Conservation (phyloP, 2,888 invertebrate genomes). For the Agriopis leucophaearia region DNA sequence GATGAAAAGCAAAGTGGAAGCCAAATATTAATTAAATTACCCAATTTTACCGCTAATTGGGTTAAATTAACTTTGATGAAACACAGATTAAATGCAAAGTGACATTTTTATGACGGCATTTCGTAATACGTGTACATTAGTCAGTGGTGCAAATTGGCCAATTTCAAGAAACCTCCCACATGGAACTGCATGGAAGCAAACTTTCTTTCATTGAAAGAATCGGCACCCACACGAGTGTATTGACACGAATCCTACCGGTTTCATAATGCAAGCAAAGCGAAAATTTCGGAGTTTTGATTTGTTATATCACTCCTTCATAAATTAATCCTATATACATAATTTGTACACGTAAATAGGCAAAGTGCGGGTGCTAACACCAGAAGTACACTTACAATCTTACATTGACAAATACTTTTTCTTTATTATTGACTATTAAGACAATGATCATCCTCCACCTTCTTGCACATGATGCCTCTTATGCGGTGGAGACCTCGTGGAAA, state of each 20-base stretch:
- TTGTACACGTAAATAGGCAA: conserved; percentile 52
- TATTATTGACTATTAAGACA: conserved; percentile 42
- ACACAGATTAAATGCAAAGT: conserved; percentile 6
- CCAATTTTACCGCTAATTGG: conserved; percentile 42
- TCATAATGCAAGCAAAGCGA: conserved; percentile 72
- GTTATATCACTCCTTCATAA: conserved; percentile 67
- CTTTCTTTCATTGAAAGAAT: conserved; percentile 82
- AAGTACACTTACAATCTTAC: conserved; percentile 34
- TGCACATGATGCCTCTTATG: conserved; percentile 48
- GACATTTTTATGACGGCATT: conserved; percentile 20
- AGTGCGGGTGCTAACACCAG: conserved; percentile 40
- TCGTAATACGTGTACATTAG: conserved; percentile 7
- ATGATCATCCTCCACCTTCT: conserved; percentile 30
- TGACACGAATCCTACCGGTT: conserved; percentile 78
- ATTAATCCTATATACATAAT: conserved; percentile 54
- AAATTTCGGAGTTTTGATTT: conserved; percentile 69
- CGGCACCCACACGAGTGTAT: conserved; percentile 64
- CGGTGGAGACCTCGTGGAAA: conserved; percentile 62
- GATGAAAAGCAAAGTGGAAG: conserved; percentile 62
- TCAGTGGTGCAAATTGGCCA: conserved; percentile 53
- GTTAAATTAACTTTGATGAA: conserved; percentile 35
- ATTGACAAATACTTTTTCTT: conserved; percentile 40
- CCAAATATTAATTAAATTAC: conserved; percentile 39
- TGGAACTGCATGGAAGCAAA: conserved; percentile 49
- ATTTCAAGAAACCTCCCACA: conserved; percentile 62